Percentiles rank a stretch among this genome's conserved stretches.
Evolutionary conservation across 2,797 vertebrate genomes (phyloP).

Genomic region (Sandelia bainsii): DNA sequence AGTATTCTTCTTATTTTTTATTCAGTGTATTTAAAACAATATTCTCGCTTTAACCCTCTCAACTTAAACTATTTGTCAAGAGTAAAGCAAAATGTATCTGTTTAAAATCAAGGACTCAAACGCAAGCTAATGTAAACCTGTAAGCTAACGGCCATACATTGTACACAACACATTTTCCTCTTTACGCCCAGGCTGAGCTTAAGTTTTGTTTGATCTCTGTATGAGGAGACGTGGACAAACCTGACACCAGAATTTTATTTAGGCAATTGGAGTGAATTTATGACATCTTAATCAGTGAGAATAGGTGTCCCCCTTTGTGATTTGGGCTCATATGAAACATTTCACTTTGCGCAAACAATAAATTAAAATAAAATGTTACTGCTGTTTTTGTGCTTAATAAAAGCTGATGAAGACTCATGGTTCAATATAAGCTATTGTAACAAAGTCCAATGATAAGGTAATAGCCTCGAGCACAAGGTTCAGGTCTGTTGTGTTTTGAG

Average conservation of each 20-base stretch:
- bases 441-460: background rate
- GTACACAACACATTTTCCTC: background rate
- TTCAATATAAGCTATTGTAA: conserved; percentile 8
- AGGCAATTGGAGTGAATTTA: conserved; percentile 55
- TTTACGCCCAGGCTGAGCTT: conserved; percentile 27
- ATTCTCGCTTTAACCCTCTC: background rate
- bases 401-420: conserved; percentile 10
- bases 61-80: background rate
- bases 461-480: background rate
- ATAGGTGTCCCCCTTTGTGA: conserved; percentile 42
- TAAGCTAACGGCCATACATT: background rate
- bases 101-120: background rate
- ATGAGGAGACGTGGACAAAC: conserved; percentile 33
- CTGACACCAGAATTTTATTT: conserved; percentile 54
- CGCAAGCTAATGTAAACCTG: background rate
- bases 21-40: too few relatives aligned
- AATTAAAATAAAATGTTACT: conserved; percentile 25
- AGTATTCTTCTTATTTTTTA: background rate
- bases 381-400: conserved; percentile 14
- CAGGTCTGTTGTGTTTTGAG: conserved; percentile 13
- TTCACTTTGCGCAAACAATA: conserved; percentile 14
- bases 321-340: conserved; percentile 40
- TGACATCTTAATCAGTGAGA: conserved; percentile 49
- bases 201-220: conserved; percentile 54
- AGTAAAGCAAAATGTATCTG: background rate